phyloP scores from a whole-genome alignment of 2,888 invertebrate genomes.

The Selenia dentaria region DNA sequence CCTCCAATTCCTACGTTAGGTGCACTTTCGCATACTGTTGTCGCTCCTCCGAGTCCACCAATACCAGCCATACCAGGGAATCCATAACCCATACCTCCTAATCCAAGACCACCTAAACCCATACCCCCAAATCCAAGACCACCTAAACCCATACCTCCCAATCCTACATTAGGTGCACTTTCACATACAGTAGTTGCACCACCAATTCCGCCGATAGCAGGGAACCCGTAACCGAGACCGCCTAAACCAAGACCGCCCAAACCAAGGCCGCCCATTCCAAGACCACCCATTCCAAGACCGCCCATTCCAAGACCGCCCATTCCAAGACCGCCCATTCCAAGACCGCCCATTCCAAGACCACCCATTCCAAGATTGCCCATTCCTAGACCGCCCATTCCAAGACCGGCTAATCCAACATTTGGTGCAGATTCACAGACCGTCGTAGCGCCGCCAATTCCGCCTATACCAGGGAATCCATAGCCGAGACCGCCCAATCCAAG shows the following conservation, averaged over 20 bases:
- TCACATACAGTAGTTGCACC: slow-evolving; percentile 31
- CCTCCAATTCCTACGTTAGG: slow-evolving; percentile 27
- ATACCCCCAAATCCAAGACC: not conserved
- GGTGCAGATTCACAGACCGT: slow-evolving; percentile 28
- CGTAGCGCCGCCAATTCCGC: slow-evolving; percentile 17
- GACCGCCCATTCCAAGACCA: slow-evolving; percentile 21
- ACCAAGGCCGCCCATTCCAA: not conserved
- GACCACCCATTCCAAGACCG: not conserved
- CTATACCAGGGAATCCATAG: slow-evolving; percentile 6
- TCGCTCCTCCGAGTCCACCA: slow-evolving; percentile 1
- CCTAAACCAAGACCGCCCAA: not conserved
- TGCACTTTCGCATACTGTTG: slow-evolving; percentile 33
- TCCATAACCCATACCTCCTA: slow-evolving; percentile 4
- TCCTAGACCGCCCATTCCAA: slow-evolving; percentile 25
- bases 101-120: slow-evolving; percentile 3
- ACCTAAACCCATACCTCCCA: not conserved
- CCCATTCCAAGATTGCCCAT: slow-evolving; percentile 4
- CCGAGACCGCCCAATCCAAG: slow-evolving; percentile 3
- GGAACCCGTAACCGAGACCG: not conserved
- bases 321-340: slow-evolving; percentile 12
- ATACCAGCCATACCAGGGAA: slow-evolving; percentile 5
- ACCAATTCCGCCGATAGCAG: not conserved
- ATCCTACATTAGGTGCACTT: not conserved
- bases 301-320: not conserved
- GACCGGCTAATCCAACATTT: slow-evolving; percentile 7